Percentiles rank a stretch among this genome's conserved stretches.
Conservation (phyloP, 1,140 invertebrate genomes). For the Neodiprion virginianus region DNA sequence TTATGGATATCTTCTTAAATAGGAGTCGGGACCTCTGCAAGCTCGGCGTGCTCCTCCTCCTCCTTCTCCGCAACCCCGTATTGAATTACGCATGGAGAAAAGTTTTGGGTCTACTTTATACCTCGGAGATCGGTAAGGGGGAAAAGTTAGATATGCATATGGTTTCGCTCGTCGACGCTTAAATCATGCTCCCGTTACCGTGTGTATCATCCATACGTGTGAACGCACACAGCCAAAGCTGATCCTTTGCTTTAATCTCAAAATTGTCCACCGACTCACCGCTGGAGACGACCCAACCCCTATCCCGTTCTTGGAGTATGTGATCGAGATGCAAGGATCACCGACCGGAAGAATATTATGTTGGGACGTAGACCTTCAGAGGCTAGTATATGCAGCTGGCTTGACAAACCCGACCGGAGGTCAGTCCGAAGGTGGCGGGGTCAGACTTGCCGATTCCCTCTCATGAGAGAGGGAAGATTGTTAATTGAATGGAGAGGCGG, state of each 20-base stretch:
- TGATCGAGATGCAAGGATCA: too few species aligned
- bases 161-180: slow-evolving; percentile 27
- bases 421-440: too few species aligned
- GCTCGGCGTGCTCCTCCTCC: background rate
- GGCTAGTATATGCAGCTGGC: too few species aligned
- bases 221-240: slow-evolving; percentile 35
- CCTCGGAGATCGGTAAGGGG: slow-evolving; percentile 20
- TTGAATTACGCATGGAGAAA: slow-evolving; percentile 50
- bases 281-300: too few species aligned
- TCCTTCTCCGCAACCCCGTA: slow-evolving; percentile 35
- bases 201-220: background rate
- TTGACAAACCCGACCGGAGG: too few species aligned
- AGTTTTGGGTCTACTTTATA: slow-evolving; percentile 41
- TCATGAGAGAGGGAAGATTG: background rate
- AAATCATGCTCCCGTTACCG: background rate
- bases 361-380: too few species aligned
- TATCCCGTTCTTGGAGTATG: background rate
- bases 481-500: background rate
- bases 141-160: slow-evolving; percentile 50
- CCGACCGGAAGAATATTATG: too few species aligned
- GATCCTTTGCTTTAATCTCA: slow-evolving; percentile 43
- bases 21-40: background rate
- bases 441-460: background rate
- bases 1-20: background rate
- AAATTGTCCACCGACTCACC: slow-evolving; percentile 35